Evolutionary conservation across 2,797 vertebrate genomes (phyloP).

Genomic region (Setipinna tenuifilis): DNA sequence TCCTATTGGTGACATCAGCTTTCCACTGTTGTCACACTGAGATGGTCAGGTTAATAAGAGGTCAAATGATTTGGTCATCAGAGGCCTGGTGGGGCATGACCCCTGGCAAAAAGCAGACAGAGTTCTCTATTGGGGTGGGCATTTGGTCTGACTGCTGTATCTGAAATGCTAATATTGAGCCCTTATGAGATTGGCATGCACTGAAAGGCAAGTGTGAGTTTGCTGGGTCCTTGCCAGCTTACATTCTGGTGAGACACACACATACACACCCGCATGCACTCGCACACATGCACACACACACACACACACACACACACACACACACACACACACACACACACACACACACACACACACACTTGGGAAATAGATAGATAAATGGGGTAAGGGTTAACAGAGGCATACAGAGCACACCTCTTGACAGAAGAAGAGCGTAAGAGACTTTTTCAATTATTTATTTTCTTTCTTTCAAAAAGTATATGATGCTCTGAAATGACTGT

Average conservation of each 20-base stretch:
- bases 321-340: conserved; percentile 57
- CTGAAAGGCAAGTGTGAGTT: conserved; percentile 73
- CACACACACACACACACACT: conserved; percentile 47
- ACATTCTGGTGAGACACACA: conserved; percentile 79
- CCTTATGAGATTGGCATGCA: conserved; percentile 60
- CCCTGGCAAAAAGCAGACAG: conserved; percentile 66
- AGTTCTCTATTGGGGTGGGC: conserved; percentile 74
- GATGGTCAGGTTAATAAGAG: conserved; percentile 69
- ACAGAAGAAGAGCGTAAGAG: conserved; percentile 78
- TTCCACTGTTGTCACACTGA: conserved; percentile 74
- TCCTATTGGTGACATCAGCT: conserved; percentile 67
- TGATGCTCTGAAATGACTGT: background rate
- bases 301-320: conserved; percentile 42
- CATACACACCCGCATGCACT: no score
- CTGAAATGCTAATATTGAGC: conserved; percentile 71
- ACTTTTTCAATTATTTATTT: conserved; percentile 49
- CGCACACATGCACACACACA: background rate
- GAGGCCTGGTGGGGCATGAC: conserved; percentile 53
- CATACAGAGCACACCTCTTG: conserved; percentile 76
- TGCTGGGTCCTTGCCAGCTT: conserved; percentile 79
- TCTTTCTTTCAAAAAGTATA: background rate
- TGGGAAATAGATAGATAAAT: conserved; percentile 73
- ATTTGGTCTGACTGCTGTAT: conserved; percentile 58
- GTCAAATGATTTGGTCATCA: conserved; percentile 66
- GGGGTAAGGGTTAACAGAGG: conserved; percentile 71